Evolutionary conservation across 2,113 vertebrate species (phyloP), one percentile per base, ranked within the genome.

Genomic region (Chrysochloris asiatica): DNA sequence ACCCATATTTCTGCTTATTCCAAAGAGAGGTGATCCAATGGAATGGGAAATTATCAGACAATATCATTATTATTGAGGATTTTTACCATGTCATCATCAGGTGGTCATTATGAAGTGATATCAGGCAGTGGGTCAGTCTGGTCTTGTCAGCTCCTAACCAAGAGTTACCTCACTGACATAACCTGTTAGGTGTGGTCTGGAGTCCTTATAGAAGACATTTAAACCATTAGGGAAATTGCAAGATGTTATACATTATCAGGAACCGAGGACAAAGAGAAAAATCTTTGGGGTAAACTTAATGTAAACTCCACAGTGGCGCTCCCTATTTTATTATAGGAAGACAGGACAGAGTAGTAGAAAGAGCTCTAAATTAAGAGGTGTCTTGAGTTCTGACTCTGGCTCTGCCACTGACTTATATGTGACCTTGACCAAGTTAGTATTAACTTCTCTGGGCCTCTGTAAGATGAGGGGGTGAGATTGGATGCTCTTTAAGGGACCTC

Each of bases 401-500:
- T 65, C 63, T 2, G 4, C 36, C 36, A 56, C 41, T 48, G 56
- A 21, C 71, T 83, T n/a, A 41, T 47, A 6, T 45, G 9, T 43
- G 88, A 86, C 54, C 52, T 19, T 71, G 88, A 90, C 28, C 8
- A 45, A 47, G 63, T 84, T 54, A 48, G 17, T 43, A 21, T 17
- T 71, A 43, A 63, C 41, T 56, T 78, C 73, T 87, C 83, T 67
- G 69, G 54, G 86, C 47, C n/a, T 83, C 11, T 92, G 19, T 80
- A 54, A 65, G 69, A 48, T n/a, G 87, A 94, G 78, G 89, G 80
- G 91, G 54, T 78, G 67, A 41, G 71, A 43, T 30, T 81, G 88
- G 72, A 73, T 65, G 47, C 48, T 86, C n/a, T 84, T n/a, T 61
- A 52, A 86, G 86, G 90, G 88, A 56, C 92, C 86, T 67, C 79